Percentiles rank a stretch among this genome's conserved stretches.
phyloP scores from a whole-genome alignment of 2,797 vertebrate genomes.

The Sciurus vulgaris region DNA sequence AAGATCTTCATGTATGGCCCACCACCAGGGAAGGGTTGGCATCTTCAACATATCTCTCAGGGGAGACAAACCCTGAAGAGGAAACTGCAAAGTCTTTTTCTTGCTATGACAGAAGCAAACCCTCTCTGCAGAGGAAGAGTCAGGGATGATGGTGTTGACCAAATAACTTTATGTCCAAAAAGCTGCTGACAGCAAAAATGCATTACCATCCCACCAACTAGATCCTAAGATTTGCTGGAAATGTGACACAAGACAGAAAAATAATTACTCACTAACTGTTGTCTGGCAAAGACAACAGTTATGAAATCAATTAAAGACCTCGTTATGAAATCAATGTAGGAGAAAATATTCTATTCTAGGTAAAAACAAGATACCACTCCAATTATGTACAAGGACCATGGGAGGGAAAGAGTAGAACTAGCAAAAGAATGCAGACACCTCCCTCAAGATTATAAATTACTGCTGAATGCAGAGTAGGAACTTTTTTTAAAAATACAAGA shows the following conservation, averaged over 20 bases:
- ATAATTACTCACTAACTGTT: background rate
- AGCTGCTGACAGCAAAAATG: background rate
- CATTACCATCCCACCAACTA: background rate
- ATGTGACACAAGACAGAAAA: background rate
- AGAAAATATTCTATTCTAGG: conserved; percentile 66
- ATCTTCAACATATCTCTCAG: background rate
- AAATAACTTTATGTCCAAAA: conserved; percentile 31
- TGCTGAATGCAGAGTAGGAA: background rate
- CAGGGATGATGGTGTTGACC: background rate
- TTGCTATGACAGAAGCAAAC: background rate
- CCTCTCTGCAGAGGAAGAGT: background rate
- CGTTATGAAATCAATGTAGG: conserved; percentile 39
- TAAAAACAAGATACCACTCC: conserved; percentile 50
- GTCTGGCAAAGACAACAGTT: background rate
- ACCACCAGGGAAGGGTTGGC: background rate
- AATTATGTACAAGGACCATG: background rate
- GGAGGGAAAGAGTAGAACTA: conserved; percentile 1
- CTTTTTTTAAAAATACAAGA: background rate
- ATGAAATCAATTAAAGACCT: background rate
- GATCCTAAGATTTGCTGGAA: conserved; percentile 15
- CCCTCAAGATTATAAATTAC: conserved; percentile 19
- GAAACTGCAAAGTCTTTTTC: background rate
- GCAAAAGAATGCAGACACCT: background rate
- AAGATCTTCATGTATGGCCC: background rate
- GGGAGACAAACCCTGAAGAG: background rate